Percentiles rank a stretch among this genome's conserved stretches.
phyloP scores from a whole-genome alignment of 2,113 vertebrate genomes.

The Cyprinus carpio region DNA sequence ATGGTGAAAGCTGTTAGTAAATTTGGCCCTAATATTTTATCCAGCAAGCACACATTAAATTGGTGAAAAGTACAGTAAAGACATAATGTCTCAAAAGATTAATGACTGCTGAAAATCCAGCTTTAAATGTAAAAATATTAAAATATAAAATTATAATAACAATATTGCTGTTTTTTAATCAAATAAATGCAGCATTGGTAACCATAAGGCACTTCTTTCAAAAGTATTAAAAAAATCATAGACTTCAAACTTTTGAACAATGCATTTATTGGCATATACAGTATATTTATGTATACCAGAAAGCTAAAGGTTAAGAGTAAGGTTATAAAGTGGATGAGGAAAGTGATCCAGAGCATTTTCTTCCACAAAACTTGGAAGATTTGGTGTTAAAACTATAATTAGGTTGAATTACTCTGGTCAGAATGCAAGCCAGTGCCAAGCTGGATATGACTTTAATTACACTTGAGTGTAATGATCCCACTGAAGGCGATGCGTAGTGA shows the following conservation, averaged over 20 bases:
- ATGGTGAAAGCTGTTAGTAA: too few species aligned
- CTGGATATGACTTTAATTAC: constrained; percentile 36
- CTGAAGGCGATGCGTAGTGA: too few species aligned
- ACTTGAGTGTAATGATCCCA: too few species aligned
- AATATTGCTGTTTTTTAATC: too few species aligned
- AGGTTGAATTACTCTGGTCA: neutral
- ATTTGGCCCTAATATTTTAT: too few species aligned
- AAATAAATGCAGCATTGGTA: too few species aligned
- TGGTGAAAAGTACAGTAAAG: neutral
- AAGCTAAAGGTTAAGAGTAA: neutral
- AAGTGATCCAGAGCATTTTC: neutral
- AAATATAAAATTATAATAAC: too few species aligned
- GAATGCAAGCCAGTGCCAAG: neutral
- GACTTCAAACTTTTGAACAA: neutral
- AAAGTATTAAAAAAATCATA: too few species aligned
- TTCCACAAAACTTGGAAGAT: neutral
- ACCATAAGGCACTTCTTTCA: too few species aligned
- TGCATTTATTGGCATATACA: neutral
- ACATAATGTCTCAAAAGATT: neutral
- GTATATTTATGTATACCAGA: neutral
- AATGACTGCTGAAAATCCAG: too few species aligned
- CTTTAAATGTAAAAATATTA: too few species aligned
- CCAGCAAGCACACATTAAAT: too few species aligned
- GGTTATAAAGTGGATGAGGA: neutral
- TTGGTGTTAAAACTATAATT: constrained; percentile 43